Evolutionary conservation across 2,888 invertebrate genomes (phyloP).

Genomic region (Chaetogeoica ovagalla): DNA sequence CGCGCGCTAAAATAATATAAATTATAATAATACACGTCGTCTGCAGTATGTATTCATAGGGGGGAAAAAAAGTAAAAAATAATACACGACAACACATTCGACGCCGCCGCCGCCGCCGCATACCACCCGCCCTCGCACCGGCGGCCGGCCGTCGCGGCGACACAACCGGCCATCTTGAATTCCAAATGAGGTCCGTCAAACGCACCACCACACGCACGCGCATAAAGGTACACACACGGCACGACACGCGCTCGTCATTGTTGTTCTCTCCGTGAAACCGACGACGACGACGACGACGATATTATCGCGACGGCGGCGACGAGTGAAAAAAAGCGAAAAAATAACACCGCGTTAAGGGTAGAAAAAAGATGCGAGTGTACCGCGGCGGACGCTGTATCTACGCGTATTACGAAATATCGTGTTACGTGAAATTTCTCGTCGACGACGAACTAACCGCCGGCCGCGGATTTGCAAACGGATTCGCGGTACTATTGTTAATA

Average conservation of each 20-base stretch:
- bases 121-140: slow-evolving; percentile 47
- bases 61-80: background rate
- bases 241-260: slow-evolving; percentile 4
- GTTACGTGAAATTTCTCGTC: too few species aligned
- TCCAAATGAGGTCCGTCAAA: slow-evolving; percentile 51
- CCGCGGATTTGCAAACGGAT: too few species aligned
- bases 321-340: background rate
- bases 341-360: background rate
- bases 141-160: slow-evolving; percentile 22
- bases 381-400: too few species aligned
- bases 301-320: background rate
- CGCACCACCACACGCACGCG: slow-evolving; percentile 5
- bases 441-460: too few species aligned
- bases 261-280: background rate
- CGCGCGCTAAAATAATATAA: background rate
- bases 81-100: slow-evolving; percentile 2
- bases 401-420: too few species aligned
- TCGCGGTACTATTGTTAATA: too few species aligned
- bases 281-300: background rate
- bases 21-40: background rate
- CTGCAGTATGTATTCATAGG: background rate
- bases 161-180: slow-evolving; percentile 52
- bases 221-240: background rate
- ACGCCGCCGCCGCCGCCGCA: background rate
- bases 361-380: too few species aligned